phyloP scores from a whole-genome alignment of 1,140 invertebrate species.

The Tetranychus urticae region DNA sequence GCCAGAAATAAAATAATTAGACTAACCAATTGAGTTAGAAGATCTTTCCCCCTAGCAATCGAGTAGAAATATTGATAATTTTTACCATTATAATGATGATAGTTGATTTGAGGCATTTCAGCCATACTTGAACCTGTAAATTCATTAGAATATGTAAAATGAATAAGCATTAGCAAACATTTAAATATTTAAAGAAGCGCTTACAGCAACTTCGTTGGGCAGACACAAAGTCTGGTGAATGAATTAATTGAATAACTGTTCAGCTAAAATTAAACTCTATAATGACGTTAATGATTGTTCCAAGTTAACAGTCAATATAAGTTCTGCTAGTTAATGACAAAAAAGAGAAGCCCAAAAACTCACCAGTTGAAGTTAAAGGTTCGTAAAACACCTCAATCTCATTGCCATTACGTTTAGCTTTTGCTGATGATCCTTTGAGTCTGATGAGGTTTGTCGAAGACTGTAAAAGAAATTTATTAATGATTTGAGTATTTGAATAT shows the following conservation, averaged over 20 bases:
- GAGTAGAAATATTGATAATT: constrained; percentile 22
- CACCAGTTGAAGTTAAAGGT: constrained; percentile 2
- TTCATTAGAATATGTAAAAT: not conserved
- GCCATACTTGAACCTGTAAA: not conserved
- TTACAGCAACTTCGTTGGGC: no score
- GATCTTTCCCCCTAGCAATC: constrained; percentile 26
- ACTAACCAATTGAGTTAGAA: constrained; percentile 13
- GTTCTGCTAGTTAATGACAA: no score
- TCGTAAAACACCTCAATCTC: constrained; percentile 3
- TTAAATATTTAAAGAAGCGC: no score
- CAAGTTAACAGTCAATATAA: no score
- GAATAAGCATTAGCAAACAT: no score
- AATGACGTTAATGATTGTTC: no score
- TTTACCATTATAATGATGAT: constrained; percentile 34
- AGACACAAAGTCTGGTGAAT: no score
- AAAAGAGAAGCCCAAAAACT: not conserved
- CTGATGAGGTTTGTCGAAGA: constrained; percentile 3
- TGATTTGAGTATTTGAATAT: not conserved
- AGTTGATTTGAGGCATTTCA: constrained; percentile 57
- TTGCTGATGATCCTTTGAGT: constrained; percentile 2
- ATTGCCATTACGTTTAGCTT: constrained; percentile 1
- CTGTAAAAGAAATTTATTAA: not conserved
- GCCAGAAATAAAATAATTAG: not conserved
- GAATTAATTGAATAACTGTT: no score
- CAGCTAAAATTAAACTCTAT: no score